Conservation (phyloP, 2,888 invertebrate genomes). For the Molorchus minor region DNA sequence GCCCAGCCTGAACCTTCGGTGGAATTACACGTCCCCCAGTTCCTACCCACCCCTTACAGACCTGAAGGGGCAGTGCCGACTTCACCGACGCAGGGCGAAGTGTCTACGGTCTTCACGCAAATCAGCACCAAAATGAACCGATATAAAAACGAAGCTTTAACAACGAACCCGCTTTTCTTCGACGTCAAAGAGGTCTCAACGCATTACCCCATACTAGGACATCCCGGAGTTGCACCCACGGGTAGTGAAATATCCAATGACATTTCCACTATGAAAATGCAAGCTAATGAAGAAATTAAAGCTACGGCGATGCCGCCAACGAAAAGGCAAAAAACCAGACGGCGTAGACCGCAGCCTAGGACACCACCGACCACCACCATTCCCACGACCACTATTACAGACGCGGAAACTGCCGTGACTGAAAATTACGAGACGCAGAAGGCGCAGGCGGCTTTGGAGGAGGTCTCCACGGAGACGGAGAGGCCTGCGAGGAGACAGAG, state of each 20-base stretch:
- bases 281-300: conserved; percentile 23
- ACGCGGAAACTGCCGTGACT: conserved; percentile 41
- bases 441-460: conserved; percentile 44
- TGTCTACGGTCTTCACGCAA: conserved; percentile 58
- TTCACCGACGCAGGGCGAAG: conserved; percentile 58
- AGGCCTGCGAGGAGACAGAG: conserved; percentile 44
- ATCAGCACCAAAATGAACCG: conserved; percentile 53
- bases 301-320: conserved; percentile 33
- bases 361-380: conserved; percentile 40
- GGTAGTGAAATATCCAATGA: conserved; percentile 47
- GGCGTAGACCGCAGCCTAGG: conserved; percentile 43
- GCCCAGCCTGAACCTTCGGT: conserved; percentile 43
- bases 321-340: conserved; percentile 38
- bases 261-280: conserved; percentile 43
- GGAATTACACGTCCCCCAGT: conserved; percentile 49
- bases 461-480: conserved; percentile 43
- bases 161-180: conserved; percentile 50
- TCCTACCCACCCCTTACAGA: conserved; percentile 60
- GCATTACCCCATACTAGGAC: conserved; percentile 59
- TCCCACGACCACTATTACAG: conserved; percentile 40
- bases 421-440: conserved; percentile 50
- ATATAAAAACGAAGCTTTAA: conserved; percentile 41
- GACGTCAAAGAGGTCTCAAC: conserved; percentile 62
- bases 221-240: conserved; percentile 45
- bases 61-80: conserved; percentile 56